A percentile compares a stretch with the other conserved stretches of the same genome.
Conservation (phyloP, 2,797 vertebrate genomes). For the Gadopsis bispinosus region DNA sequence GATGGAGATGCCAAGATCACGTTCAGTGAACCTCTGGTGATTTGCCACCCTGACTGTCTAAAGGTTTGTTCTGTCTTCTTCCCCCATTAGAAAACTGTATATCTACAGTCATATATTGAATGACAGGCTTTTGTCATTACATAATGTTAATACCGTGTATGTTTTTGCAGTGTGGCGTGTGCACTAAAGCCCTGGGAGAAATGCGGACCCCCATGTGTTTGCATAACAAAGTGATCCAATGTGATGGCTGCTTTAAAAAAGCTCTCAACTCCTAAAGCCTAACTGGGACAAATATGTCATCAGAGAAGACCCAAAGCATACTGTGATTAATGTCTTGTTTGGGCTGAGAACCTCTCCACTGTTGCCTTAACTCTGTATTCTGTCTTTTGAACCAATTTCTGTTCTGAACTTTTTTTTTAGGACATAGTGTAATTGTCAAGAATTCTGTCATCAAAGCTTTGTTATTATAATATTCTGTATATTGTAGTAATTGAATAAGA, state of each 20-base stretch:
- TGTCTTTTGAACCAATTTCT: constrained; percentile 23
- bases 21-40: constrained; percentile 60
- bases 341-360: constrained; percentile 28
- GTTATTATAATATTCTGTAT: background rate
- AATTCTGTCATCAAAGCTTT: constrained; percentile 2
- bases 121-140: constrained; percentile 8
- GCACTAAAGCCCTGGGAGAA: constrained; percentile 69
- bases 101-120: background rate
- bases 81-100: background rate
- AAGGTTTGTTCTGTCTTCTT: constrained; percentile 67
- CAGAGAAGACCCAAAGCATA: constrained; percentile 21
- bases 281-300: constrained; percentile 37
- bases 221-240: constrained; percentile 64
- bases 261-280: constrained; percentile 30
- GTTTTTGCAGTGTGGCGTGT: constrained; percentile 73
- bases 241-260: constrained; percentile 69
- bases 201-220: constrained; percentile 69
- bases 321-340: constrained; percentile 55
- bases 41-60: constrained; percentile 76
- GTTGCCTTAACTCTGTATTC: constrained; percentile 14
- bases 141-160: constrained; percentile 29
- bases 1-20: constrained; percentile 68
- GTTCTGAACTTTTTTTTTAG: constrained; percentile 18
- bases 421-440: constrained; percentile 4
- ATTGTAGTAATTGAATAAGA: constrained; percentile 3